Evolutionary conservation across 1,140 invertebrate species (phyloP), one percentile per base, ranked within the genome.

Genomic region (Pogonomyrmex californicus): DNA sequence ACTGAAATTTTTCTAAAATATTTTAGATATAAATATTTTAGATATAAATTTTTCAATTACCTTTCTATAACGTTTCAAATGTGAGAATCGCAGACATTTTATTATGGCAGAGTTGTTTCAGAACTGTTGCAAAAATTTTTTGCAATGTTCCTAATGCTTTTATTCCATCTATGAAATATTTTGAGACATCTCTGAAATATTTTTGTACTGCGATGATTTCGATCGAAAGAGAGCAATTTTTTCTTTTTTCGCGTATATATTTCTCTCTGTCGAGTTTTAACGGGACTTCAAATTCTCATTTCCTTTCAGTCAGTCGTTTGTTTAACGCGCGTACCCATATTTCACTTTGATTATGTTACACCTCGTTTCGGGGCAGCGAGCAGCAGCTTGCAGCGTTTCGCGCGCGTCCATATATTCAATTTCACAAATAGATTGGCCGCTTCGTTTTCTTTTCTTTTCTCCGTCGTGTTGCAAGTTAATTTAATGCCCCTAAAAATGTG

Each of bases 341-440:
- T 85, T 85, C 75, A 85, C 83, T 54, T 79, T 85, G 73, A 85
- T 75, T 60, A 60, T 36, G 41, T 58, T 73, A 60, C 51, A 49
- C 38, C 62, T 56, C 49, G 17, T 81, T 68, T 17, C 76, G 44
- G 33, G 81, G 10, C 49, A 33, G 56, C 63, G 68, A 30, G 51
- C 23, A 41, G 47, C 47, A 47, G 12, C 63, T 49, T 81, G 76
- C 63, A 60, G 5, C 51, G 38, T 68, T 66, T n/a, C 54, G 65
- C 68, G 41, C 49, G 9, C 78, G 44, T 85, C 17, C 79, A 87
- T 82, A 82, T 86, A 86, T 73, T 75, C 70, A 30, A 75, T 87
- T 49, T 85, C 81, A 87, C 60, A 87, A 87, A 87, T 87, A 87
- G 86, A 87, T 73, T 58, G 49, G 23, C 44, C 44, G 23, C 49